Percentiles rank a stretch among this genome's conserved stretches.
Conservation (phyloP, 2,888 invertebrate species). For the Lysandra bellargus region DNA sequence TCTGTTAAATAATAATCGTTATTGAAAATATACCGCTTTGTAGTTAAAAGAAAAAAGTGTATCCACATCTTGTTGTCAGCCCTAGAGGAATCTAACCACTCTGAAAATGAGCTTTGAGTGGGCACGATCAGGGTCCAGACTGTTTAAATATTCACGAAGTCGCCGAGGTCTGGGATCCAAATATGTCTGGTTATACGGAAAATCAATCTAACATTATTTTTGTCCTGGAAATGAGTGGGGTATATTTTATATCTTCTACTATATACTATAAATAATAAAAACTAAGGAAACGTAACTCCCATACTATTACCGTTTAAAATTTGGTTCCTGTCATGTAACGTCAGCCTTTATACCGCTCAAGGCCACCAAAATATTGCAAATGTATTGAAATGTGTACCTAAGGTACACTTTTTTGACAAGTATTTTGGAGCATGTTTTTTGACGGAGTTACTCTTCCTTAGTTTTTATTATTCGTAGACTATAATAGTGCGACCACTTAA, state of each 20-base stretch:
- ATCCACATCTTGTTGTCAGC: neutral
- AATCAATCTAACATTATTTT: constrained; percentile 15
- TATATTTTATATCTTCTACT: neutral
- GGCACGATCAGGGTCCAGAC: constrained; percentile 13
- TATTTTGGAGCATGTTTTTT: too few species aligned
- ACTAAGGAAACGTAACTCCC: too few species aligned
- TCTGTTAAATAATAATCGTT: neutral
- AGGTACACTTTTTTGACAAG: too few species aligned
- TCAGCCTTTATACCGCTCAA: too few species aligned
- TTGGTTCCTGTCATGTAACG: too few species aligned
- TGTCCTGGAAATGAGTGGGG: neutral
- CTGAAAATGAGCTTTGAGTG: constrained; percentile 25
- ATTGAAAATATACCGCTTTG: neutral
- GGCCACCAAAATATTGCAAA: too few species aligned
- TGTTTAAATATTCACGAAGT: constrained; percentile 27
- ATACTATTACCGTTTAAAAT: too few species aligned
- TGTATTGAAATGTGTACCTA: too few species aligned
- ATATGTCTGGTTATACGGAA: constrained; percentile 6
- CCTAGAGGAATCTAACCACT: constrained; percentile 14
- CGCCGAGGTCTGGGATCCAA: neutral
- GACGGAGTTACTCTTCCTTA: too few species aligned
- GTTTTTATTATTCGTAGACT: too few species aligned
- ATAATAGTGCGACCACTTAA: neutral
- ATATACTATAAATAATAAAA: too few species aligned
- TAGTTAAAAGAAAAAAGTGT: neutral